phyloP scores from a whole-genome alignment of 2,888 invertebrate genomes.

The Orthosia gracilis region DNA sequence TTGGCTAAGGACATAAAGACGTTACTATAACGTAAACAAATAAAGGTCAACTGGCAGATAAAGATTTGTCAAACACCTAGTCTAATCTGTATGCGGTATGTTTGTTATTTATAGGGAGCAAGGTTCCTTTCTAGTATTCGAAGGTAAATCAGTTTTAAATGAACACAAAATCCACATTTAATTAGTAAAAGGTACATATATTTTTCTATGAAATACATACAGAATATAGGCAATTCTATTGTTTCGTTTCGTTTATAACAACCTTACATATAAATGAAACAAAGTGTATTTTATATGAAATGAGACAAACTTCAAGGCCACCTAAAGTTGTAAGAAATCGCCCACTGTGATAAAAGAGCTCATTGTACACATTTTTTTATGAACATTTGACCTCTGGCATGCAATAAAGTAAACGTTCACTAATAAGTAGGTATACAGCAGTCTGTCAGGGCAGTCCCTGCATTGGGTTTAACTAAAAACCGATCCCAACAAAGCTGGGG shows the following conservation, averaged over 20 bases:
- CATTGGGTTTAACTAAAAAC: too few relatives aligned
- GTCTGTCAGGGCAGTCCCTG: too few relatives aligned
- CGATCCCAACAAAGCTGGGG: too few relatives aligned
- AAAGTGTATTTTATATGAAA: neutral
- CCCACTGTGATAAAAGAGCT: too few relatives aligned
- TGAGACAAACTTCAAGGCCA: neutral
- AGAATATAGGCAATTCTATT: neutral
- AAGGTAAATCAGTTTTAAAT: neutral
- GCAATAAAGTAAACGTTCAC: too few relatives aligned
- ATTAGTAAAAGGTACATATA: neutral
- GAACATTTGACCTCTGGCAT: neutral
- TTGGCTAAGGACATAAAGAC: neutral
- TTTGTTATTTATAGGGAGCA: constrained; percentile 10
- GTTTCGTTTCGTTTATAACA: neutral
- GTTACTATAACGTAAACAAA: neutral
- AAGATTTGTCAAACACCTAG: neutral
- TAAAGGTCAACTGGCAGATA: neutral
- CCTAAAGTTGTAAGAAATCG: too few relatives aligned
- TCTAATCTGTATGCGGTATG: neutral
- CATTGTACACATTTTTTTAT: too few relatives aligned
- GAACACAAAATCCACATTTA: neutral
- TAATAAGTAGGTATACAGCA: too few relatives aligned
- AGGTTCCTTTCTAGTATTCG: neutral
- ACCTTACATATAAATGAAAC: neutral
- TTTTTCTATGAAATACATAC: neutral